Percentiles rank a stretch among this genome's conserved stretches.
phyloP scores from a whole-genome alignment of 2,888 invertebrate species.

The Aleiodes testaceus region DNA sequence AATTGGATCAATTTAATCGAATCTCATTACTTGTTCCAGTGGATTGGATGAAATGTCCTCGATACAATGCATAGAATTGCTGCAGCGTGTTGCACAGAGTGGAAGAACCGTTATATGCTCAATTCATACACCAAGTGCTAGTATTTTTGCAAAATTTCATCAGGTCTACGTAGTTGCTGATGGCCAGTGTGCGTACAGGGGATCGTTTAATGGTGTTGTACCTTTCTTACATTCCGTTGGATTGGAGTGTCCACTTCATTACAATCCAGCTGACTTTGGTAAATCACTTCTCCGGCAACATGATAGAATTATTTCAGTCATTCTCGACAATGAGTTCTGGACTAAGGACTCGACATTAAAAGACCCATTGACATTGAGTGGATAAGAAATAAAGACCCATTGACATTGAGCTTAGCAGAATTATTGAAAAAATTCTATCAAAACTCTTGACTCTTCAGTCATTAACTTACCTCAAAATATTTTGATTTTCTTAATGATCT shows the following conservation, averaged over 20 bases:
- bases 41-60: constrained; percentile 94
- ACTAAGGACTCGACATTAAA: no score
- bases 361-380: no score
- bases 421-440: no score
- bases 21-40: constrained; percentile 72
- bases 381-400: no score
- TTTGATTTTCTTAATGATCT: background rate
- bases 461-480: no score
- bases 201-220: constrained; percentile 84
- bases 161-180: constrained; percentile 91
- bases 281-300: constrained; percentile 45
- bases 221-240: constrained; percentile 86
- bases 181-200: constrained; percentile 93
- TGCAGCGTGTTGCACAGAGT: constrained; percentile 86
- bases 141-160: constrained; percentile 92
- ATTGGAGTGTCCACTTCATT: constrained; percentile 90
- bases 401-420: no score
- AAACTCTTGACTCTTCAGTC: no score
- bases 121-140: constrained; percentile 96
- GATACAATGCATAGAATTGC: constrained; percentile 87
- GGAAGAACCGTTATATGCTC: constrained; percentile 96
- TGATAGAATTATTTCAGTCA: background rate
- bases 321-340: background rate
- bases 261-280: constrained; percentile 98
- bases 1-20: background rate